These are phyloP conservation scores for Corythornis vintsioides DNA, from an alignment of 2,113 vertebrate genomes.

Conservation along the genomic window DNA sequence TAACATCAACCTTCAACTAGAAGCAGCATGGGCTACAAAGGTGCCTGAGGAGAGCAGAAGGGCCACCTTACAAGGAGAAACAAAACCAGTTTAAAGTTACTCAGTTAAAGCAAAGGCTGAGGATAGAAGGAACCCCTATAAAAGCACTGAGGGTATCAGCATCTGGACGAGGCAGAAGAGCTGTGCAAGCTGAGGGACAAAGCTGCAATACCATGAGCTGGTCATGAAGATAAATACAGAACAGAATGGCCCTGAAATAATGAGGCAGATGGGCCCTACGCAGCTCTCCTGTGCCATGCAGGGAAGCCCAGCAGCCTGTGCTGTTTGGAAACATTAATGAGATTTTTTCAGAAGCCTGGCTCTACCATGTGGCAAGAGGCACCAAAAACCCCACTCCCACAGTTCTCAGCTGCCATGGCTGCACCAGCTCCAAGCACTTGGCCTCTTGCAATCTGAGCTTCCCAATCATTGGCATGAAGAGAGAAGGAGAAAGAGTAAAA, in stretches of 20 bases:
- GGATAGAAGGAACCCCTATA: not conserved
- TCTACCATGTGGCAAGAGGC: fast-evolving
- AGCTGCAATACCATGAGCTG: not conserved
- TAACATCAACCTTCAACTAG: not conserved
- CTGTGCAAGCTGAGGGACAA: not conserved
- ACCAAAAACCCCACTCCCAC: not conserved
- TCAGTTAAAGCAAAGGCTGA: not conserved
- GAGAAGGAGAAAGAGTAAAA: not conserved
- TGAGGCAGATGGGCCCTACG: not conserved
- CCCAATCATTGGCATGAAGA: not conserved
- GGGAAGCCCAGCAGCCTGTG: not conserved
- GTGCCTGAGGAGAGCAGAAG: not conserved
- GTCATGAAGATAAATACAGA: not conserved
- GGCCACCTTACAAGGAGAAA: not conserved
- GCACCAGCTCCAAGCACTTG: fast-evolving
- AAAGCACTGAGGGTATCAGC: not conserved
- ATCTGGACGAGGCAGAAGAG: not conserved
- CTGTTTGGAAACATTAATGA: fast-evolving
- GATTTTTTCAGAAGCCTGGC: not conserved
- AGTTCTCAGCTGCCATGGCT: not conserved
- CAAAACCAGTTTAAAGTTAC: not conserved
- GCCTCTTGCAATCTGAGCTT: not conserved
- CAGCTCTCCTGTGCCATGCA: not conserved
- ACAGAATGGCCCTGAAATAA: not conserved
- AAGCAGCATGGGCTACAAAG: not conserved